These are phyloP conservation scores for Pelecanoides urinatrix DNA, from an alignment of 2,113 vertebrate species.

Conservation along the genomic window DNA sequence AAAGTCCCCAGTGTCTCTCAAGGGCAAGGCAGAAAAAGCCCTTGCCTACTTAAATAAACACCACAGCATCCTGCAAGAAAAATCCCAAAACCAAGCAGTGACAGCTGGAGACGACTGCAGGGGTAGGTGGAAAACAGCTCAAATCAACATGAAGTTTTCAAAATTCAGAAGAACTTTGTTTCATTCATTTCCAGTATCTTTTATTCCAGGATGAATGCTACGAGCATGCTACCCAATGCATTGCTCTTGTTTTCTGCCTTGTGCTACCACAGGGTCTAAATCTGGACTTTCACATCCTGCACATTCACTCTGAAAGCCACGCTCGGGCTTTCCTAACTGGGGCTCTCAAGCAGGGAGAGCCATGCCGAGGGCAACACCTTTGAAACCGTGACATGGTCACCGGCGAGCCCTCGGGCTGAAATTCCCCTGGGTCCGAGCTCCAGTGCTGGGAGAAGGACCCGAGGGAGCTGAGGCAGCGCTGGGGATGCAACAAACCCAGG, in stretches of 20 bases:
- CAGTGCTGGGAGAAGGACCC: neutral
- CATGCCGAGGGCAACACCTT: neutral
- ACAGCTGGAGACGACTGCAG: neutral
- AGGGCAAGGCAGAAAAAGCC: neutral
- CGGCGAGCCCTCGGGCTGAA: neutral
- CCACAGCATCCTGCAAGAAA: neutral
- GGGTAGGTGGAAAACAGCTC: neutral
- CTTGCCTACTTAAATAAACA: neutral
- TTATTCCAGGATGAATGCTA: neutral
- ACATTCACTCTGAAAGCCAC: neutral
- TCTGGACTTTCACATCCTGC: neutral
- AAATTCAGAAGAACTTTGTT: neutral
- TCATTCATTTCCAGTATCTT: neutral
- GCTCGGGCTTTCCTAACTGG: neutral
- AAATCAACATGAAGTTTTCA: neutral
- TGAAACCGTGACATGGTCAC: rapidly evolving
- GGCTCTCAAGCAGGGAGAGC: neutral
- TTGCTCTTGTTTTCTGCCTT: neutral
- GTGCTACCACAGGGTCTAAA: neutral
- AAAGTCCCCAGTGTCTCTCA: neutral
- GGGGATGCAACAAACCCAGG: neutral
- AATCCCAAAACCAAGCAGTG: neutral
- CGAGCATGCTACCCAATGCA: neutral
- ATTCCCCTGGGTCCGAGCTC: neutral
- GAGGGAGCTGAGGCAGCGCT: neutral